Conservation (phyloP, 2,888 invertebrate species). For the Agrochola lota region DNA sequence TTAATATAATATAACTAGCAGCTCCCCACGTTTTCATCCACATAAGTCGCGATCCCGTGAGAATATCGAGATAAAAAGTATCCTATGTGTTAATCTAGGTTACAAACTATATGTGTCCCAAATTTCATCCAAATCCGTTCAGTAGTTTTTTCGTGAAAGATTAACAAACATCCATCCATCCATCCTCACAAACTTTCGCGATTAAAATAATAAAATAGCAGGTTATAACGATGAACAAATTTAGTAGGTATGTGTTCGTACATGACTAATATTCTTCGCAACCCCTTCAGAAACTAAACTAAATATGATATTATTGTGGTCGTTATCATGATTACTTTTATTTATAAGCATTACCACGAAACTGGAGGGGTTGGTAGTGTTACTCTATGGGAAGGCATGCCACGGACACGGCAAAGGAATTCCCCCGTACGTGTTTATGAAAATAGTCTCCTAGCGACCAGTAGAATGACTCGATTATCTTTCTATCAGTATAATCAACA, state of each 20-base stretch:
- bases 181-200: no score
- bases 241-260: constrained; percentile 2
- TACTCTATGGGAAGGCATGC: constrained; percentile 15
- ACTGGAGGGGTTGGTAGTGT: constrained; percentile 45
- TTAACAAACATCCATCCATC: no score
- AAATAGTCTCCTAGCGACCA: constrained; percentile 65
- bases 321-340: constrained; percentile 28
- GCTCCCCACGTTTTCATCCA: no score
- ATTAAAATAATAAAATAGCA: no score
- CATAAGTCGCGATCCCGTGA: no score
- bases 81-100: no score
- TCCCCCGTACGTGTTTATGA: constrained; percentile 64
- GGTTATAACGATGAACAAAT: neutral
- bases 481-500: constrained; percentile 34
- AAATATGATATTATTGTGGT: constrained; percentile 8
- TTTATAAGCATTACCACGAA: constrained; percentile 53
- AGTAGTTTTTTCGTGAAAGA: no score
- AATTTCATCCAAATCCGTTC: no score
- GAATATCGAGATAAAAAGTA: no score
- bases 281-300: constrained; percentile 8
- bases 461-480: constrained; percentile 36
- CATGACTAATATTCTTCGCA: constrained; percentile 23
- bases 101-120: no score
- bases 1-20: no score
- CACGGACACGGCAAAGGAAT: constrained; percentile 51